Percentiles rank a stretch among this genome's conserved stretches.
These are phyloP conservation scores for Lasioglossum oenotherae DNA, from an alignment of 2,888 invertebrate genomes.

Conservation along the genomic window DNA sequence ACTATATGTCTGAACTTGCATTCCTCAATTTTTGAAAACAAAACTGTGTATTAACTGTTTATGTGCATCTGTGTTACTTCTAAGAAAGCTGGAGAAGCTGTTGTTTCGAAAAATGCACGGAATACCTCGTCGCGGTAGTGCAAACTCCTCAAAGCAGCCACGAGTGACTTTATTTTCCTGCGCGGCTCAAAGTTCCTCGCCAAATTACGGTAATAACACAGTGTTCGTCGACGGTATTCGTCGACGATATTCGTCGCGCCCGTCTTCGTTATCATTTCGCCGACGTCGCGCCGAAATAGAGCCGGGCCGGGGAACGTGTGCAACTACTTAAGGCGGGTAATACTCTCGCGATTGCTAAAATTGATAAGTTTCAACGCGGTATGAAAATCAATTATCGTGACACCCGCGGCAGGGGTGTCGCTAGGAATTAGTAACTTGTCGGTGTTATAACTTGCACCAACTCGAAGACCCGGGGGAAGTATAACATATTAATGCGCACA, in stretches of 20 bases:
- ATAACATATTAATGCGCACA: constrained; percentile 42
- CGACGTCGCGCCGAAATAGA: constrained; percentile 1
- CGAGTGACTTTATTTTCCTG: not conserved
- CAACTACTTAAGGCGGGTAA: constrained; percentile 42
- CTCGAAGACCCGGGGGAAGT: constrained; percentile 15
- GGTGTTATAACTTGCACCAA: constrained; percentile 43
- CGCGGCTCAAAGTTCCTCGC: not conserved
- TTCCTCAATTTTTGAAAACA: too few relatives aligned
- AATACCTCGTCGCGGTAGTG: not conserved
- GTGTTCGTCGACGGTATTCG: not conserved
- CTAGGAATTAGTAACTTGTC: constrained; percentile 45
- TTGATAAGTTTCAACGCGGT: constrained; percentile 53
- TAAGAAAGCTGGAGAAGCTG: not conserved
- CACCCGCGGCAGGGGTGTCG: constrained; percentile 17
- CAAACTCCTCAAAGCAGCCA: not conserved
- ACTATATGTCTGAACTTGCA: too few relatives aligned
- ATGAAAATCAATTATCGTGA: constrained; percentile 52
- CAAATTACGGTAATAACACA: not conserved
- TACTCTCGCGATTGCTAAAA: constrained; percentile 43
- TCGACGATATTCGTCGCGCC: not conserved
- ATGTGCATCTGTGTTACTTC: too few relatives aligned
- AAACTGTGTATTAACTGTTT: too few relatives aligned
- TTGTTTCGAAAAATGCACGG: not conserved
- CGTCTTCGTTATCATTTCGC: not conserved
- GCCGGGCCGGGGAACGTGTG: constrained; percentile 10